Conservation (phyloP, 1,140 invertebrate species). For the Parapsyche elsis region DNA sequence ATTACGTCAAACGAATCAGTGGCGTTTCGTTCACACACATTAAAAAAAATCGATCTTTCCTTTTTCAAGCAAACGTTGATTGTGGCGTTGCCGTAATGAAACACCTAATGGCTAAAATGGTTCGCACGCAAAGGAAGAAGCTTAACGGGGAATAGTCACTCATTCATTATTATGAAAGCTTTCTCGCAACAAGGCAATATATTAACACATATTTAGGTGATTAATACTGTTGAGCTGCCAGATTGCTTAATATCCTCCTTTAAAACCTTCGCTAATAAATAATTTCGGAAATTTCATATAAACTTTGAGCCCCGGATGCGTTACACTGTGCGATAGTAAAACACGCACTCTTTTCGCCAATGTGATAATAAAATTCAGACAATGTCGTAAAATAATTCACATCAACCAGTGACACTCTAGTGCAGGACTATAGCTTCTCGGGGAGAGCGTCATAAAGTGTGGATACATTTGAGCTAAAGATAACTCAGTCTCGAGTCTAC, state of each 20-base stretch:
- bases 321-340: neutral
- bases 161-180: conserved; percentile 23
- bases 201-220: neutral
- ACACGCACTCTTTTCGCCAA: too few species aligned
- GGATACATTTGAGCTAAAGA: too few species aligned
- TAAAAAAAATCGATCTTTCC: neutral
- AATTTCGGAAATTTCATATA: too few species aligned
- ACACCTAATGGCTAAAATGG: neutral
- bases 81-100: too few species aligned
- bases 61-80: neutral
- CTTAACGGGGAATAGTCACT: conserved; percentile 1
- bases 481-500: too few species aligned
- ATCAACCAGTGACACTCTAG: too few species aligned
- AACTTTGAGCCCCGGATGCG: too few species aligned
- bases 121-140: conserved; percentile 11
- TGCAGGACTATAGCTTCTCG: too few species aligned
- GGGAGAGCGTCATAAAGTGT: too few species aligned
- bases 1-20: neutral
- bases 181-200: neutral
- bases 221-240: neutral
- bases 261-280: neutral
- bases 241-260: neutral
- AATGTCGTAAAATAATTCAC: too few species aligned
- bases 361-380: too few species aligned
- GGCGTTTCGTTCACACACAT: neutral